Percentiles rank a stretch among this genome's conserved stretches.
Conservation (phyloP, 2,888 invertebrate genomes). For the Melikaiella ostensackeni region DNA sequence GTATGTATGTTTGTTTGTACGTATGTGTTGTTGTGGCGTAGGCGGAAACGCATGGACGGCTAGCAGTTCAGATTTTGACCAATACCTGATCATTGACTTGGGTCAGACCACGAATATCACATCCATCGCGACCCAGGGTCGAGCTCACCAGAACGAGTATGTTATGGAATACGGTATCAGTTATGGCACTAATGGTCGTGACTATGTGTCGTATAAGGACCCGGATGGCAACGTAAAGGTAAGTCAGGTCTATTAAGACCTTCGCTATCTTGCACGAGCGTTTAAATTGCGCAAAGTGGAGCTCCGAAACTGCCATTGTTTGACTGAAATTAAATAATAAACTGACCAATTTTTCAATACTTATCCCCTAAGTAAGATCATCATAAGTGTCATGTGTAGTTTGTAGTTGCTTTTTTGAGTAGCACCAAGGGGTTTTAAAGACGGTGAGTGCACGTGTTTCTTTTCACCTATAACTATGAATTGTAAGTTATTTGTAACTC, state of each 20-base stretch:
- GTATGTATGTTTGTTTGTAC: constrained; percentile 61
- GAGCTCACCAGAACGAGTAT: constrained; percentile 93
- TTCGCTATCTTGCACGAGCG: neutral
- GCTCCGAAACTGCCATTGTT: neutral
- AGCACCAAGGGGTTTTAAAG: neutral
- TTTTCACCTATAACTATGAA: neutral
- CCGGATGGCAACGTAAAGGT: constrained; percentile 94
- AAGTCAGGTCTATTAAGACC: constrained; percentile 72
- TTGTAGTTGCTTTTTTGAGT: neutral
- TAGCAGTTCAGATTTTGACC: constrained; percentile 93
- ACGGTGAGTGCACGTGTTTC: neutral
- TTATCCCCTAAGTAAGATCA: neutral
- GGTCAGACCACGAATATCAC: constrained; percentile 93
- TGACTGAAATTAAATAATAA: neutral
- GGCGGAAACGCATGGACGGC: constrained; percentile 96
- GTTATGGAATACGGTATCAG: constrained; percentile 96
- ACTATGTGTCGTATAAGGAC: constrained; percentile 93
- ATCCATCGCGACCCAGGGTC: constrained; percentile 92
- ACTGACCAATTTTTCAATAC: neutral
- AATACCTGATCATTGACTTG: constrained; percentile 94
- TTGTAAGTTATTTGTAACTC: neutral
- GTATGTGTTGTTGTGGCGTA: constrained; percentile 77
- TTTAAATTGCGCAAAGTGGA: neutral
- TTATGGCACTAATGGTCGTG: constrained; percentile 93
- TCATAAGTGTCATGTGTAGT: neutral